Conservation (phyloP, 2,113 vertebrate genomes). For the Symphodus melops region DNA sequence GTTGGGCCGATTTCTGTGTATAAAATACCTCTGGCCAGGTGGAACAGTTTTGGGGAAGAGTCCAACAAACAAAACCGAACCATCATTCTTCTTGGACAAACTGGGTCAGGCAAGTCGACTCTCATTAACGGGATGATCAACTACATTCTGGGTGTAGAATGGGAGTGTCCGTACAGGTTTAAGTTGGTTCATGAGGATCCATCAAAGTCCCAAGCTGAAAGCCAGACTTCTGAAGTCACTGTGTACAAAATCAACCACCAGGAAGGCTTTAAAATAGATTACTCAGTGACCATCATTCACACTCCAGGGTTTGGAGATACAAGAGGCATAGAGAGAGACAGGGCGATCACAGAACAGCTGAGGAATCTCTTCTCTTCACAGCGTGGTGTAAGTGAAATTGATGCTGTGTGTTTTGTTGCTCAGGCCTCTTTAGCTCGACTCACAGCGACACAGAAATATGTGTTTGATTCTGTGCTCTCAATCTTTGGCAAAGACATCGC, state of each 20-base stretch:
- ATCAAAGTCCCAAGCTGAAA: constrained; percentile 51
- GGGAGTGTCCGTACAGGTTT: too few species aligned
- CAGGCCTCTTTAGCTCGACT: constrained; percentile 38
- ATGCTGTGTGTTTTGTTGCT: constrained; percentile 46
- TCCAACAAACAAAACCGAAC: too few species aligned
- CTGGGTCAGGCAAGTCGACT: too few species aligned
- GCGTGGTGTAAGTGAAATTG: constrained; percentile 7
- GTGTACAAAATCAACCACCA: constrained; percentile 66
- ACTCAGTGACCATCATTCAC: constrained; percentile 74
- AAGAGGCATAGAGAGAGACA: constrained; percentile 55
- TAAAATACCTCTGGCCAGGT: too few species aligned
- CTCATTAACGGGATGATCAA: too few species aligned
- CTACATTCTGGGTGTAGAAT: too few species aligned
- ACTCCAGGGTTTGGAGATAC: constrained; percentile 77
- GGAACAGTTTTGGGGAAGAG: too few species aligned
- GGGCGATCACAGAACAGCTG: constrained; percentile 44
- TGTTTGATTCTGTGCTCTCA: constrained; percentile 67
- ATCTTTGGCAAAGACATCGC: constrained; percentile 73
- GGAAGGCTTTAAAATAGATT: constrained; percentile 41
- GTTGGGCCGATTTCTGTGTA: too few species aligned
- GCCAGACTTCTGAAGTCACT: constrained; percentile 70
- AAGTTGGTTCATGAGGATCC: too few species aligned
- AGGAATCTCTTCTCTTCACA: constrained; percentile 10
- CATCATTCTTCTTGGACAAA: too few species aligned
- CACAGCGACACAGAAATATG: constrained; percentile 54